Evolutionary conservation across 2,888 invertebrate species (phyloP), one percentile per base, ranked within the genome.

Genomic region (Steromphala cineraria): DNA sequence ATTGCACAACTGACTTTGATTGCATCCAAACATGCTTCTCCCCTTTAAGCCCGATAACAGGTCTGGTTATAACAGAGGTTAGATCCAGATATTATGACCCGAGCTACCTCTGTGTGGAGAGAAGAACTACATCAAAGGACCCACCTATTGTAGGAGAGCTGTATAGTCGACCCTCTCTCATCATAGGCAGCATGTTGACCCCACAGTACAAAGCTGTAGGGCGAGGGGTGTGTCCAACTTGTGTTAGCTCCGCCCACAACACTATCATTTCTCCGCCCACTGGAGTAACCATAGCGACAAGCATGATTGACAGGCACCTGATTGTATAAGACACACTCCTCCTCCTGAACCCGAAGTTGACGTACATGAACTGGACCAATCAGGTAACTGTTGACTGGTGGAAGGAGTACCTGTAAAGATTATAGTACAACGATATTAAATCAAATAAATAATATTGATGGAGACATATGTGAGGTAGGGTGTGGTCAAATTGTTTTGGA

Each of bases 301-400:
- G 75, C 67, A 74, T 24, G 46, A 46, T 78, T 67, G 76, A 82
- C 84, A 46, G 87, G 75, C 53, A 85, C 53, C 46, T 52, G 56
- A 13, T 74, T 15, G 76, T 71, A 53, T 79, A 84, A 0, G 80
- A 62, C 31, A 71, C 91, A 92, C 1, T 77, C 53, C 19, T 86
- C 82, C 7, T 84, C 81, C 4, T 53, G 78, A 0, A 89, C 84
- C n/a, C 89, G 86, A 36, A 90, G 82, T 75, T 91, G 92, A 17
- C 92, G 87, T 1, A 93, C 71, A 40, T 89, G 88, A 17, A 92
- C 87, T 7, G 88, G 81, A 4, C 93, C 93, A 53, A 93, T 87
- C 46, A 92, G 80, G 76, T 76, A 55, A 15, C 76, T 76, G 76
- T 76, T 76, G 15, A 55, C 17, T 28, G 13, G 36, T 10, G 28